Base-by-base conservation (phyloP, 2,797 vertebrate genomes). In the Bryconaethiops microstoma region DNA sequence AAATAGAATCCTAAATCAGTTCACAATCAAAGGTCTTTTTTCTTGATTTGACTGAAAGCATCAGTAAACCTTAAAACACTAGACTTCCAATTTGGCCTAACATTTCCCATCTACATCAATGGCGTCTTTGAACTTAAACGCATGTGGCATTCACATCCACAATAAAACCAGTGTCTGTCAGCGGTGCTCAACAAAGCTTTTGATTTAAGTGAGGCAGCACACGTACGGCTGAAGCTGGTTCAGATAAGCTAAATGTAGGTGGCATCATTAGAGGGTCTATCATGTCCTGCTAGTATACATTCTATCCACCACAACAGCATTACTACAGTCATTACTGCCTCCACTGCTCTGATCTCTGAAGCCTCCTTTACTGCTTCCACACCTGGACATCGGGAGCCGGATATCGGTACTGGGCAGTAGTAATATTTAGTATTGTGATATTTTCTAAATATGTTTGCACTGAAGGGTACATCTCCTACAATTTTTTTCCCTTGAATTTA, bases 21-120 rank as follows among this genome's bases (percentile, higher is more conserved):
- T 82, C 21, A 70, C 12, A 74, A 82, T 42, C 7, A 83, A 55
- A 42, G 16, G 13, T 5, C 29, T 74, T 82, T 78, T 68, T 78
- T 69, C 45, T n/a, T 62, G 16, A 69, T 17, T 78, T 70, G 55
- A 74, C 57, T 62, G 71, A 74, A 78, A 74, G n/a, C 63, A 60
- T 70, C 25, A 64, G 50, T 70, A 50, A 57, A 59, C 45, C 48
- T 57, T 59, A 73, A 35, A 59, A 45, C 39, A 23, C 50, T 29
- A 68, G 45, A 63, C 21, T 5, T 75, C 68, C 70, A 21, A 35
- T 78, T 54, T 65, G 52, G 69, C 48, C 52, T 68, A 62, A 78
- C 73, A 78, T 69, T 69, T 35, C 52, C n/a, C 39, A 74, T 60
- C 65, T 69, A 45, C 42, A 78, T 21, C 48, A 60, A 82, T 74